Conservation (phyloP, 2,888 invertebrate genomes). For the Nomada ruficornis region DNA sequence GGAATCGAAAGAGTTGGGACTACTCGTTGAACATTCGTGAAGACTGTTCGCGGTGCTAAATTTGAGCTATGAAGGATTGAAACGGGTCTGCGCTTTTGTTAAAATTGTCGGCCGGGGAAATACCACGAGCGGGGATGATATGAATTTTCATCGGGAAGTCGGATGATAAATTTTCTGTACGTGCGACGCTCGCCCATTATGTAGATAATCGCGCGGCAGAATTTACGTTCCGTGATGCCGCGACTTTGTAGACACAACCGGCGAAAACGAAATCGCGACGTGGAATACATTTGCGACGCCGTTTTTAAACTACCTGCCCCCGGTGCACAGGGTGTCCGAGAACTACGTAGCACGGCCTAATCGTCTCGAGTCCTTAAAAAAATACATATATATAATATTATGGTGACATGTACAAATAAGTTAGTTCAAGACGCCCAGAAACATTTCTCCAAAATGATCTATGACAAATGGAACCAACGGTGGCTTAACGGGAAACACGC, state of each 20-base stretch:
- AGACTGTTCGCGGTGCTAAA: no score
- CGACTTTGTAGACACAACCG: constrained; percentile 40
- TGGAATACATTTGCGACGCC: constrained; percentile 62
- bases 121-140: constrained; percentile 34
- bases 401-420: no score
- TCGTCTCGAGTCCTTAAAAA: no score
- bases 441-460: no score
- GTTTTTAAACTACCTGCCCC: constrained; percentile 42
- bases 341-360: no score
- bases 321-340: background rate
- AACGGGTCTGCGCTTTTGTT: background rate
- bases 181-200: constrained; percentile 51
- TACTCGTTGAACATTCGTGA: no score
- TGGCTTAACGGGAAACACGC: no score
- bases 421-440: no score
- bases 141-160: constrained; percentile 61
- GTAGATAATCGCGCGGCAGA: constrained; percentile 56
- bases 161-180: constrained; percentile 51
- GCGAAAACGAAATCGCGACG: constrained; percentile 55
- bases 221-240: constrained; percentile 56
- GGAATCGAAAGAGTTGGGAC: no score
- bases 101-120: background rate
- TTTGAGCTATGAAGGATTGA: background rate
- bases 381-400: no score
- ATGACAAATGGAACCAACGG: no score